A percentile compares a stretch with the other conserved stretches of the same genome.
Evolutionary conservation across 2,113 vertebrate genomes (phyloP).

Genomic region (human): DNA sequence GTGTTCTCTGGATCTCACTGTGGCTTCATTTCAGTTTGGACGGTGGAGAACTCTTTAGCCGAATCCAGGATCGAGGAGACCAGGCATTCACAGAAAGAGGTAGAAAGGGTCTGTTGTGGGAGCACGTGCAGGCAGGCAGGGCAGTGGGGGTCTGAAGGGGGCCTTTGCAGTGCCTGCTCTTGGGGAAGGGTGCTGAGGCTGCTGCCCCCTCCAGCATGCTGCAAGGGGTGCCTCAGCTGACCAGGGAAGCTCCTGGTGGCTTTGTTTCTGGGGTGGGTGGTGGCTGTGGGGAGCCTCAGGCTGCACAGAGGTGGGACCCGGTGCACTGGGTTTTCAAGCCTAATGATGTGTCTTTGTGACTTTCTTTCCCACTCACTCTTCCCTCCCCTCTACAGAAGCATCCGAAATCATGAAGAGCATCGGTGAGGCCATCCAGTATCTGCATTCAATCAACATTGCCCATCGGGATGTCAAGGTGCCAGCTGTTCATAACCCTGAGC

Average conservation of each 20-base stretch:
- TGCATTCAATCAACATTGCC: constrained; percentile 97
- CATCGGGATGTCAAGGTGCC: constrained; percentile 98
- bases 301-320: background rate
- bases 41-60: constrained; percentile 96
- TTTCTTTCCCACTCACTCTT: background rate
- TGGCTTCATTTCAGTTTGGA: constrained; percentile 90
- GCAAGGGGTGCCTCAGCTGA: background rate
- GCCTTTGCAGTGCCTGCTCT: too few species aligned
- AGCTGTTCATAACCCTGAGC: fast-evolving
- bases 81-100: constrained; percentile 99
- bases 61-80: constrained; percentile 98
- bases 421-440: constrained; percentile 95
- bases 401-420: constrained; percentile 99
- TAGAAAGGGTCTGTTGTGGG: constrained; percentile 66
- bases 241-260: background rate
- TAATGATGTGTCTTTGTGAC: background rate
- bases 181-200: background rate
- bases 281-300: background rate
- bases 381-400: constrained; percentile 86
- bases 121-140: background rate
- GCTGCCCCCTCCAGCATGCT: fast-evolving
- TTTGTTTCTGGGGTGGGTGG: background rate
- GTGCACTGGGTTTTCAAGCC: background rate
- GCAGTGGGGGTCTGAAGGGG: background rate
- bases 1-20: background rate